These are phyloP conservation scores for Drosophila sulfurigaster DNA, from an alignment of 1,140 invertebrate species.

Conservation along the genomic window DNA sequence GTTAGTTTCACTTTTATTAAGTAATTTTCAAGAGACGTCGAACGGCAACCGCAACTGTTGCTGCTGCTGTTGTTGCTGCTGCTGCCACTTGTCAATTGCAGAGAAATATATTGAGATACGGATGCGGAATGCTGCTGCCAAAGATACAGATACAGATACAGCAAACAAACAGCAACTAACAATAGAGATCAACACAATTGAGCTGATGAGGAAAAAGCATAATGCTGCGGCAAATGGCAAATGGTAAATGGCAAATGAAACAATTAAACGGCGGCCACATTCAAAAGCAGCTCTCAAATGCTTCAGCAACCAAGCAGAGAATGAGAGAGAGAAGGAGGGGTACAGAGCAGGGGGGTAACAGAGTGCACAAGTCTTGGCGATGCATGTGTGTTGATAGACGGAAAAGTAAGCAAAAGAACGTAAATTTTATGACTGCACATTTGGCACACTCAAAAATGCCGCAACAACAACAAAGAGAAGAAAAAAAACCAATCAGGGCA, in stretches of 20 bases:
- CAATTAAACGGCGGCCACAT: constrained; percentile 57
- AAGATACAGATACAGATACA: constrained; percentile 14
- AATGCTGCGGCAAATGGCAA: constrained; percentile 11
- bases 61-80: neutral
- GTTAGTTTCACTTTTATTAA: constrained; percentile 82
- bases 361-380: constrained; percentile 3
- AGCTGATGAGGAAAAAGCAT: constrained; percentile 48
- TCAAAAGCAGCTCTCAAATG: constrained; percentile 23
- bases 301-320: constrained; percentile 29
- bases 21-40: constrained; percentile 58
- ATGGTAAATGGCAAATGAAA: constrained; percentile 60
- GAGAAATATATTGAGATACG: constrained; percentile 33
- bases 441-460: constrained; percentile 58
- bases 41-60: constrained; percentile 44
- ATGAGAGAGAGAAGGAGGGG: neutral
- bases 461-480: neutral
- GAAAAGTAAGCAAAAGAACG: constrained; percentile 45
- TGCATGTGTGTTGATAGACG: constrained; percentile 39
- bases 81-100: constrained; percentile 68
- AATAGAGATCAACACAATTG: constrained; percentile 5
- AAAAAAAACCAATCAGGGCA: constrained; percentile 33
- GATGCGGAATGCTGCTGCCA: constrained; percentile 44
- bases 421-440: constrained; percentile 74
- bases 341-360: neutral
- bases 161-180: neutral